A percentile compares a stretch with the other conserved stretches of the same genome.
These are phyloP conservation scores for Ormyrus thymus DNA, from an alignment of 2,888 invertebrate species.

Conservation along the genomic window DNA sequence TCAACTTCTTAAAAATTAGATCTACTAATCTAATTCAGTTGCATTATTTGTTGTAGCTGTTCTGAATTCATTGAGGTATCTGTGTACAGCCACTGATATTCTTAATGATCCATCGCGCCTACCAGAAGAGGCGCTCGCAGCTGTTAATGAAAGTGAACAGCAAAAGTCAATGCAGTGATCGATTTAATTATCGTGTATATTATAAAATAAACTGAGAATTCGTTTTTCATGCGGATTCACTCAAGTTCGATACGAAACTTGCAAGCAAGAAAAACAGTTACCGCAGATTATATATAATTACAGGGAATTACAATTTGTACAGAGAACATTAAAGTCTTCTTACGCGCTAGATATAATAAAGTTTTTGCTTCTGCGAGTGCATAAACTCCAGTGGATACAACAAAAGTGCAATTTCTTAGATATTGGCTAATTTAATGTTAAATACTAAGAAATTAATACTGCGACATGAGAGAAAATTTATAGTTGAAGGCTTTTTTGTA, in stretches of 20 bases:
- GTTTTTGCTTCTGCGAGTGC: constrained; percentile 36
- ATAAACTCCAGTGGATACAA: constrained; percentile 29
- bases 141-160: constrained; percentile 76
- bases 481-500: constrained; percentile 28
- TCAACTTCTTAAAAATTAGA: no score
- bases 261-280: constrained; percentile 41
- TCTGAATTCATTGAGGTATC: constrained; percentile 90
- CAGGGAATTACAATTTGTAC: constrained; percentile 49
- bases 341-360: constrained; percentile 25
- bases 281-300: constrained; percentile 49
- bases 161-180: constrained; percentile 67
- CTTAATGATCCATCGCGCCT: constrained; percentile 91
- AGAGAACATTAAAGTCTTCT: constrained; percentile 41
- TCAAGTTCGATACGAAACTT: constrained; percentile 50
- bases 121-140: constrained; percentile 91
- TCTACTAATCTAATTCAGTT: no score
- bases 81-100: constrained; percentile 95
- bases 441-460: constrained; percentile 22
- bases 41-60: constrained; percentile 82
- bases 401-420: constrained; percentile 38
- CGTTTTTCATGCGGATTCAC: constrained; percentile 17
- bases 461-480: constrained; percentile 21
- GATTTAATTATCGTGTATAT: constrained; percentile 49
- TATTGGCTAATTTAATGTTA: constrained; percentile 35
- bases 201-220: constrained; percentile 46